Evolutionary conservation across 2,113 vertebrate genomes (phyloP).

Genomic region (Elephas maximus): DNA sequence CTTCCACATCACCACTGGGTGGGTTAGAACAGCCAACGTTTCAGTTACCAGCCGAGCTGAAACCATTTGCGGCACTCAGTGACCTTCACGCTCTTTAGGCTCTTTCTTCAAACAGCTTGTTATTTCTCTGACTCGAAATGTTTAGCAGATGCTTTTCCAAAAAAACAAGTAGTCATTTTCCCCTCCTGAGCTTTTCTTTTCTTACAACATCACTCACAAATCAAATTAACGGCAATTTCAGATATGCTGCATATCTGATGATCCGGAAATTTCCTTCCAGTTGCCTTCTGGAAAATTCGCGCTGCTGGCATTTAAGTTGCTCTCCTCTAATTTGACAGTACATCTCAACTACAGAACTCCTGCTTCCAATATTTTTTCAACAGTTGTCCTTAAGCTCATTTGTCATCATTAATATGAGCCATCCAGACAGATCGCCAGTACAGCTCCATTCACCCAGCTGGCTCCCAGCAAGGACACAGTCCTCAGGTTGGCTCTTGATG

Average conservation of each 20-base stretch:
- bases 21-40: background rate
- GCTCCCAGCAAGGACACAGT: background rate
- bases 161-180: background rate
- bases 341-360: slow-evolving; percentile 50
- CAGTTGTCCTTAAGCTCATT: slow-evolving; percentile 53
- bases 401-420: slow-evolving; percentile 29
- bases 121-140: background rate
- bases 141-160: background rate
- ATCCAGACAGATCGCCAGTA: background rate
- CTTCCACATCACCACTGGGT: background rate
- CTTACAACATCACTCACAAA: background rate
- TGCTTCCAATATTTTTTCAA: slow-evolving; percentile 26
- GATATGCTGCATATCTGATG: background rate
- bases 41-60: background rate
- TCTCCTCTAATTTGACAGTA: slow-evolving; percentile 57
- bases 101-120: background rate
- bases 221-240: background rate
- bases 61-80: background rate
- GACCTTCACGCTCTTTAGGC: background rate
- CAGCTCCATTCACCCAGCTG: background rate
- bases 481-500: background rate
- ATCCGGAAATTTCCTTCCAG: background rate
- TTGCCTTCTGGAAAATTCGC: background rate
- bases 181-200: background rate
- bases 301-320: background rate